Base-by-base conservation (phyloP, 2,888 invertebrate genomes). In the Netelia virgata region DNA sequence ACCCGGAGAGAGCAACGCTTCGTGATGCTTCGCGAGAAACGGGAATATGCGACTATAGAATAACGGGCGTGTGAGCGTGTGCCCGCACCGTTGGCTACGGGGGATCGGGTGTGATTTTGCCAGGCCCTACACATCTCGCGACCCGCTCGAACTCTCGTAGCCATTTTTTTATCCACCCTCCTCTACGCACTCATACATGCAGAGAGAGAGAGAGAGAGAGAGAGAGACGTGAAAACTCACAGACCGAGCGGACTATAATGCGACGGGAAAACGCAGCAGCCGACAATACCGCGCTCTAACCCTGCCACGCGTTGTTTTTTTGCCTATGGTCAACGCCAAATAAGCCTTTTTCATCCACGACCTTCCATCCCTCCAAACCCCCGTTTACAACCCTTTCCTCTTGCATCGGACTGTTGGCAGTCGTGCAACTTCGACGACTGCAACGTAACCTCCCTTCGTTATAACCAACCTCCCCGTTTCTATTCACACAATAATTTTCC, bases 81-180 rank as follows among this genome's bases (percentile, higher is more conserved):
- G 16, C 57, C 11, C 8, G 20, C 18, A 47, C 18, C 57, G 18
- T 16, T 57, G 16, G 57, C 85, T 23, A 59, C 85, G 69, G 82
- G 55, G 78, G 75, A 85, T 85, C 57, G 85, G 85, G 82, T 84
- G 84, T 85, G 85, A 85, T 85, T 85, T 82, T 85, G 79, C 85
- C 73, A 79, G 74, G 63, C 79, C 74, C 81, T 84, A 70, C 81
- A 69, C 75, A 64, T 63, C 68, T 72, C 77, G 75, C 68, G 68
- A 41, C 64, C 77, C 53, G 47, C 59, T 23, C 70, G 68, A 79
- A 73, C 84, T 64, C 64, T 83, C 70, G 50, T 70, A 84, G 66
- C 74, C 78, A 59, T 85, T 83, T 86, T 80, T 80, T 77, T 68
- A n/a, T 18, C 81, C 75, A 70, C 57, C 53, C 80, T 11, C 63